These are phyloP conservation scores for Chouioia cunea DNA, from an alignment of 2,888 invertebrate genomes.

Conservation along the genomic window DNA sequence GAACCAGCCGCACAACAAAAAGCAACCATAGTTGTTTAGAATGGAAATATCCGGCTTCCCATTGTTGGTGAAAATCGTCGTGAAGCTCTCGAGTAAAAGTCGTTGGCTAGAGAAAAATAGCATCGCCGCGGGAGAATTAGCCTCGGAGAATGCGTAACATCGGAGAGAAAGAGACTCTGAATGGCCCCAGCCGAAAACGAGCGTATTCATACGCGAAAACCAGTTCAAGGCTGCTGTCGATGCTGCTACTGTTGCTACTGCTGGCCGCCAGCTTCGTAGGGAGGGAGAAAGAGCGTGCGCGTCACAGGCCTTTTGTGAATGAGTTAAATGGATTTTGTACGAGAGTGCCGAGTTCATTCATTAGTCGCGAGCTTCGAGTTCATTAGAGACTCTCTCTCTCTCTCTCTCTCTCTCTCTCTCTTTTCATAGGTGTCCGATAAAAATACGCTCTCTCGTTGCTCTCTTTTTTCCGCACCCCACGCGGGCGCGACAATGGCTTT, in stretches of 20 bases:
- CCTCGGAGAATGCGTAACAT: neutral
- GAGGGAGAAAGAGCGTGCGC: conserved; percentile 26
- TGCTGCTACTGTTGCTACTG: conserved; percentile 31
- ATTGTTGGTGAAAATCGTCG: neutral
- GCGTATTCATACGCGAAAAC: conserved; percentile 40
- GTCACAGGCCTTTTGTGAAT: conserved; percentile 43
- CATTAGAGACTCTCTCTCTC: conserved; percentile 17
- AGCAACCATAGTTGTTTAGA: neutral
- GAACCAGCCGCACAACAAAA: too few relatives aligned
- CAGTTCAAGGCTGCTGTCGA: conserved; percentile 45
- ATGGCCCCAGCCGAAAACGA: conserved; percentile 15
- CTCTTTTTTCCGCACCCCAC: conserved; percentile 21
- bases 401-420: conserved; percentile 18
- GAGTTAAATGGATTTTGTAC: conserved; percentile 47
- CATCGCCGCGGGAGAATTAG: conserved; percentile 26
- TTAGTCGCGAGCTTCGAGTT: conserved; percentile 32
- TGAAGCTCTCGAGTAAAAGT: neutral
- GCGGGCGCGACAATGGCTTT: too few relatives aligned
- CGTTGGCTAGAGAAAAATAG: conserved; percentile 34
- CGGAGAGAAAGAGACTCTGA: neutral
- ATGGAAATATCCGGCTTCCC: conserved; percentile 20
- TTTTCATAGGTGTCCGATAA: conserved; percentile 24
- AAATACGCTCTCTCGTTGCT: conserved; percentile 22
- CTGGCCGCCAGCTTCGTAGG: neutral
- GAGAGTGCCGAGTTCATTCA: conserved; percentile 45